Conservation (phyloP, 1,140 invertebrate species). For the Thalassaphorura encarpata region DNA sequence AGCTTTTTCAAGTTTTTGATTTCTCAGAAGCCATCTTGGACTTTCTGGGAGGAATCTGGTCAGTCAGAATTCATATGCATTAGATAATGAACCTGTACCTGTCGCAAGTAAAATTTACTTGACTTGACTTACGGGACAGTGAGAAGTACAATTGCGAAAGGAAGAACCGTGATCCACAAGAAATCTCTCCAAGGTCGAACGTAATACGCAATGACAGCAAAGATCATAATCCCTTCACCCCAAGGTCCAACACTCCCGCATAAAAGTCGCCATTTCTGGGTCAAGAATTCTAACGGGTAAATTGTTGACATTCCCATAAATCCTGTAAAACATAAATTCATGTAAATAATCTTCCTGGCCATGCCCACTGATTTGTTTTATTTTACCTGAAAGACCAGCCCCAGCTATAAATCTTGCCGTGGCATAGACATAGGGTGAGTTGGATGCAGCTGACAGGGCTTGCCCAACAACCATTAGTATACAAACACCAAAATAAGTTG, state of each 20-base stretch:
- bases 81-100: background rate
- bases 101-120: background rate
- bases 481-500: background rate
- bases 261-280: slow-evolving; percentile 25
- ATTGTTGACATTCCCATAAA: slow-evolving; percentile 21
- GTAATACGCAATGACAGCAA: slow-evolving; percentile 22
- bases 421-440: background rate
- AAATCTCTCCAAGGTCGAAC: slow-evolving; percentile 24
- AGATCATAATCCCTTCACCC: slow-evolving; percentile 26
- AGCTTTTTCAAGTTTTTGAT: slow-evolving; percentile 38
- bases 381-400: slow-evolving; percentile 9
- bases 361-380: background rate
- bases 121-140: slow-evolving; percentile 18
- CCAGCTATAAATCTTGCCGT: slow-evolving; percentile 9
- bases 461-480: background rate
- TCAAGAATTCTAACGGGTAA: slow-evolving; percentile 31
- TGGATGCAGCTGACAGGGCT: background rate
- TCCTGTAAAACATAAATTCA: background rate
- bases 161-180: slow-evolving; percentile 12
- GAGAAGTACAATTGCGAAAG: slow-evolving; percentile 14
- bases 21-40: slow-evolving; percentile 42
- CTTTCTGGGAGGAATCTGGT: slow-evolving; percentile 39
- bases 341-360: background rate
- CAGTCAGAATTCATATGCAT: too few species aligned
- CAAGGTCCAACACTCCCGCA: slow-evolving; percentile 21